Base-by-base conservation (phyloP, 2,797 vertebrate genomes). In the Bufotes viridis region DNA sequence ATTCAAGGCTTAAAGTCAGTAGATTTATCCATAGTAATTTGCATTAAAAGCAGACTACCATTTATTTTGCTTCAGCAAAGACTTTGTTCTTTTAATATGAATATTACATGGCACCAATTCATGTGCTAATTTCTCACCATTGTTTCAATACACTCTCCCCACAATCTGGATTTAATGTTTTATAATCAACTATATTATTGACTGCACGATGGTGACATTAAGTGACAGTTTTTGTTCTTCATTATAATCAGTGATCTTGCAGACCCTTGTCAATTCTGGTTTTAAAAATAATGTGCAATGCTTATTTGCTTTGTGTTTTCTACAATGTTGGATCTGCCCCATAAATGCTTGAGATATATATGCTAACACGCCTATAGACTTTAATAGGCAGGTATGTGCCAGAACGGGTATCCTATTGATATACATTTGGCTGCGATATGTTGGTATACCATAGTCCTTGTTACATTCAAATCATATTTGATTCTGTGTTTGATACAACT, bases 171-270 rank as follows among this genome's bases (percentile, higher is more conserved):
- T 65, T 13, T 76, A 78, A 78, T 78, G 58, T 55, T 78, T 34
- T 85, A 85, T 67, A 85, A 85, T 65, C 53, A 67, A 85, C 61
- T 34, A 29, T 20, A 74, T 84, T 84, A 84, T 84, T 84, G 82
- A 75, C 70, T 61, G 57, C 57, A 61, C 22, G 82, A 60, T 29
- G 49, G 49, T 76, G 51, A 78, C 75, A 55, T 53, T 76, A 51
- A 51, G 20, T 51, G 49, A 53, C 42, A 76, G 42, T n/a, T 53
- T 42, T 55, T 78, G 75, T 53, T 78, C 75, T 13, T 55, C 20
- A 53, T n/a, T 12, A 53, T n/a, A 74, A 70, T 70, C 10, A 76
- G 42, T 51, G 9, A 49, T 49, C n/a, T 53, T 8, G 55, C 13
- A 12, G 51, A 55, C 11, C 51, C 5, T 55, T 75, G 2, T 51